Conservation (phyloP, 2,797 vertebrate species). For the Sciurus carolinensis region DNA sequence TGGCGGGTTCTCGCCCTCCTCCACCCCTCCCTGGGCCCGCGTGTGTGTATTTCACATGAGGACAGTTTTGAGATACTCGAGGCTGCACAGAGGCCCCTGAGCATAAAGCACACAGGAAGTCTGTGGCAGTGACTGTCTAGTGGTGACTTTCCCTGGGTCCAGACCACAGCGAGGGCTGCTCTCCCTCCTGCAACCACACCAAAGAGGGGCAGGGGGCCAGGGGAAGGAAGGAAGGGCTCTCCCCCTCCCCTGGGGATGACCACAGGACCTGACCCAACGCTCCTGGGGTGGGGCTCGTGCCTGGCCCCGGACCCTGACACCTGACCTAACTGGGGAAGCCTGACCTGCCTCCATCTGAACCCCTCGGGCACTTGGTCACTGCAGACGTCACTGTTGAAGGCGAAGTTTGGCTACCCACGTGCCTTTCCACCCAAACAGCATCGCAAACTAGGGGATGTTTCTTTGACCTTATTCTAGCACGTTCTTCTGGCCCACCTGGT, state of each 20-base stretch:
- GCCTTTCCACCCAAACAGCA: no score
- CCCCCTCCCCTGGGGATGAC: neutral
- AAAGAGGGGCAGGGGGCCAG: neutral
- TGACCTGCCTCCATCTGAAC: fast-evolving
- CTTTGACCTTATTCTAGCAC: neutral
- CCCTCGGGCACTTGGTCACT: fast-evolving
- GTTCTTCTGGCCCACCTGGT: neutral
- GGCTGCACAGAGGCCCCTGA: neutral
- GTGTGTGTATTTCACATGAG: neutral
- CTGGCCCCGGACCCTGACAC: no score
- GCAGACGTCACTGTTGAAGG: neutral
- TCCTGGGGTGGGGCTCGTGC: neutral
- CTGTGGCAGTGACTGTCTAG: conserved; percentile 52
- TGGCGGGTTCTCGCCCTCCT: neutral
- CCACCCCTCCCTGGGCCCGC: neutral
- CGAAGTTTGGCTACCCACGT: neutral
- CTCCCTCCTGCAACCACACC: conserved; percentile 33
- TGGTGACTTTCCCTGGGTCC: conserved; percentile 64
- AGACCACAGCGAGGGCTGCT: conserved; percentile 61
- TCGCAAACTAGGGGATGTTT: fast-evolving
- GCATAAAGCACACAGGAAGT: neutral
- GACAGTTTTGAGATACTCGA: neutral
- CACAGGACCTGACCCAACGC: neutral
- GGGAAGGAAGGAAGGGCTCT: conserved; percentile 1
- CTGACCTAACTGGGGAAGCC: fast-evolving